These are phyloP conservation scores for Drosophila navojoa DNA, from an alignment of 1,140 invertebrate species.

Conservation along the genomic window DNA sequence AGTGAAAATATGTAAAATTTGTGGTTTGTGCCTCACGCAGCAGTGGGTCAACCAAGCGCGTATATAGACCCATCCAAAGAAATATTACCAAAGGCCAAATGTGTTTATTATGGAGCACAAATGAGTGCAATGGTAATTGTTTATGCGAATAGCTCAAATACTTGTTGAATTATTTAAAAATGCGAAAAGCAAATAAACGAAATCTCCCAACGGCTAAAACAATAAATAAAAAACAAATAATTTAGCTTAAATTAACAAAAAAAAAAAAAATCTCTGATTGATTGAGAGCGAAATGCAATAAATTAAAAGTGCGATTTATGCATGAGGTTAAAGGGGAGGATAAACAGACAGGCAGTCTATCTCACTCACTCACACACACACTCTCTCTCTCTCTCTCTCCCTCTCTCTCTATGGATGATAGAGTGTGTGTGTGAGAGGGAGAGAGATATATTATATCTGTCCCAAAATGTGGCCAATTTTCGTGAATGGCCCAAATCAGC, in stretches of 20 bases:
- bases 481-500: constrained; percentile 24
- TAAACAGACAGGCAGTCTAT: not conserved
- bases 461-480: constrained; percentile 26
- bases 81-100: constrained; percentile 60
- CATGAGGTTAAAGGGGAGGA: not conserved
- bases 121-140: constrained; percentile 42
- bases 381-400: too few species aligned
- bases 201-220: not conserved
- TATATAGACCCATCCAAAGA: constrained; percentile 9
- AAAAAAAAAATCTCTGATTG: not conserved
- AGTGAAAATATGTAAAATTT: constrained; percentile 9
- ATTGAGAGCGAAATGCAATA: not conserved
- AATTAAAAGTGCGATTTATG: not conserved
- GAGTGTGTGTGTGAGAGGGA: too few species aligned
- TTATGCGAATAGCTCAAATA: constrained; percentile 43
- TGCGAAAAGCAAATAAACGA: not conserved
- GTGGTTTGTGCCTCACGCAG: constrained; percentile 50
- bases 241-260: not conserved
- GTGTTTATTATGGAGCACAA: constrained; percentile 68
- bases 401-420: too few species aligned
- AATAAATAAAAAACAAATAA: constrained; percentile 15
- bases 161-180: constrained; percentile 35
- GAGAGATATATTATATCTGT: not conserved
- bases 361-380: too few species aligned
- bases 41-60: constrained; percentile 50